Base-by-base conservation (phyloP, 2,888 invertebrate species). In the Diaprepes abbreviatus region DNA sequence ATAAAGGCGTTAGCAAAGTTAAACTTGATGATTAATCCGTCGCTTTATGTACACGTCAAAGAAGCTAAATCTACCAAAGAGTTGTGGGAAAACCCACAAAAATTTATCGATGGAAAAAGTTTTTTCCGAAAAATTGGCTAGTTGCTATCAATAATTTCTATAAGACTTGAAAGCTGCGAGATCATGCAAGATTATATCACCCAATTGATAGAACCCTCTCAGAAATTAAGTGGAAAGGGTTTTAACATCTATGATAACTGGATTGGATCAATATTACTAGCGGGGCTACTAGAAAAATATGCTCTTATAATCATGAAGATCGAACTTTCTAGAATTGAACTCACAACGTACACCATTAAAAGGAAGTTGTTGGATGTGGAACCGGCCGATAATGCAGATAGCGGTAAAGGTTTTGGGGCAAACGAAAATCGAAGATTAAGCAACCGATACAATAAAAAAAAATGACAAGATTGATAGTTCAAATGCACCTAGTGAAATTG, bases 1-100 rank as follows among this genome's bases (percentile, higher is more conserved):
- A n/a, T n/a, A 0, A 79, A 79, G 67, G 74, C 77, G 2, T 77
- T 74, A 64, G 79, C 77, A 0, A 79, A 79, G 48, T 43, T 78
- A 2, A 71, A 78, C 36, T 60, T 79, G 21, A 79, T 77, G 0
- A 74, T 79, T 6, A 76, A 79, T 58, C 33, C 75, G 5, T 73
- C 74, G 10, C 48, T 77, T 21, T 78, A 72, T 72, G 71, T 78
- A 9, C 77, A 79, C 60, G 68, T 79, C 24, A 45, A 38, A 72
- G 75, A 59, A 71, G 19, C 66, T 1, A 50, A 7, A 19, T 21
- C 31, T n/a, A 19, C 60, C 4, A 36, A 24, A 1, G 38, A 52
- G 2, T 21, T 60, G n/a, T 66, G 66, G 66, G 21, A 5, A 1
- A 36, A 54, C 16, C 40, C 40, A 14, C 40, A 64, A 55, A 12